Evolutionary conservation across 1,140 invertebrate species (phyloP).

Genomic region (fruit fly (Drosophila melanogaster)): DNA sequence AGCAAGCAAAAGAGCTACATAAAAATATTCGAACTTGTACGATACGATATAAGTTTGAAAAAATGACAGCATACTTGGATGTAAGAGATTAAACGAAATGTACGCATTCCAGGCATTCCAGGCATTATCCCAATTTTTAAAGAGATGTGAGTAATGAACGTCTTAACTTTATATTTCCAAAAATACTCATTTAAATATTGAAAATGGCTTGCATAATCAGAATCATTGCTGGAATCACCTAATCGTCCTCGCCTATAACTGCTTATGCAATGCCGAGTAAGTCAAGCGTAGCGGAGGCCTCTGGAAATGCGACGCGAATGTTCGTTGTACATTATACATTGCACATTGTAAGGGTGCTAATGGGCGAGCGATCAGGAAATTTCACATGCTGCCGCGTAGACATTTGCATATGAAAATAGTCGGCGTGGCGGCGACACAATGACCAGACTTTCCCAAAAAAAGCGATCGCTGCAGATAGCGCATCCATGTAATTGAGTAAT

Average conservation of each 20-base stretch:
- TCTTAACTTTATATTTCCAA: neutral
- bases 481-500: constrained; percentile 44
- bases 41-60: no score
- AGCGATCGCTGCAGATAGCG: constrained; percentile 16
- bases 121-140: no score
- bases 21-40: no score
- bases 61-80: no score
- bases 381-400: constrained; percentile 3
- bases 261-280: constrained; percentile 16
- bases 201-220: neutral
- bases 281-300: constrained; percentile 13
- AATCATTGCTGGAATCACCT: neutral
- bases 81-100: no score
- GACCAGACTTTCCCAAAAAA: constrained; percentile 18
- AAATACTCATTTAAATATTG: neutral
- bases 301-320: constrained; percentile 4
- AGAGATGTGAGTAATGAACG: neutral
- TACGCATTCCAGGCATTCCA: no score
- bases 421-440: constrained; percentile 11
- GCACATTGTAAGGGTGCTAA: constrained; percentile 3
- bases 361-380: constrained; percentile 17
- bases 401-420: constrained; percentile 35
- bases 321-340: constrained; percentile 9
- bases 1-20: no score
- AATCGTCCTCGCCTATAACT: constrained; percentile 1